phyloP scores from a whole-genome alignment of 2,888 invertebrate genomes.

The Noctua comes region DNA sequence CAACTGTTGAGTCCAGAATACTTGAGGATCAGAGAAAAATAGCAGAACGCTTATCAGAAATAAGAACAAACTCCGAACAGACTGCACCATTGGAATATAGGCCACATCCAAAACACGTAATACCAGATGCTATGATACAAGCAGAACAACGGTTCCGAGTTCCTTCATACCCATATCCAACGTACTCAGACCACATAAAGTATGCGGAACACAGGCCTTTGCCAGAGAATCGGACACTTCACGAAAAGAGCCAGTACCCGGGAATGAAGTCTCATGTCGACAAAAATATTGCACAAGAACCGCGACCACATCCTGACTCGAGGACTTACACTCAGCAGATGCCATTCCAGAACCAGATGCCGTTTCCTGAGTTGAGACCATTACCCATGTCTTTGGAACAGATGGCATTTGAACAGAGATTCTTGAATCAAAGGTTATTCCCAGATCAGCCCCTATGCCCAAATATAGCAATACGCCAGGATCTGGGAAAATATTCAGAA shows the following conservation, averaged over 20 bases:
- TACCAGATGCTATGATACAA: conserved; percentile 37
- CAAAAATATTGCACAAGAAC: conserved; percentile 30
- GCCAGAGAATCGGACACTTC: conserved; percentile 16
- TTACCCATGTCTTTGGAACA: conserved; percentile 38
- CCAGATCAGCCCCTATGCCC: background rate
- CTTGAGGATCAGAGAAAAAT: conserved; percentile 24
- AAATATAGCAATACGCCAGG: conserved; percentile 24
- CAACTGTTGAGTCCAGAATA: conserved; percentile 30
- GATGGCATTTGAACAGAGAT: conserved; percentile 35
- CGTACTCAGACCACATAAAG: conserved; percentile 20
- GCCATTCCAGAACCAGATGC: conserved; percentile 35
- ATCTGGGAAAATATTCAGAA: conserved; percentile 43
- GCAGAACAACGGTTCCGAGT: conserved; percentile 39
- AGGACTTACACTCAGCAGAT: conserved; percentile 32
- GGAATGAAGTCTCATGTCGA: conserved; percentile 30
- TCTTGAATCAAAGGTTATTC: conserved; percentile 28
- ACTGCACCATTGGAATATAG: conserved; percentile 33
- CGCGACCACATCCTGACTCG: conserved; percentile 29
- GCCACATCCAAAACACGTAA: conserved; percentile 23
- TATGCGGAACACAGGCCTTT: conserved; percentile 35
- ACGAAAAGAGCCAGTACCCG: conserved; percentile 31
- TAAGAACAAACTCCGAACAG: conserved; percentile 36
- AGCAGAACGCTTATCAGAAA: conserved; percentile 29
- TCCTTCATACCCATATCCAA: conserved; percentile 19
- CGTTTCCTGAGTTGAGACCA: conserved; percentile 18